Base-by-base conservation (phyloP, 2,113 vertebrate species). In the Equus przewalskii region DNA sequence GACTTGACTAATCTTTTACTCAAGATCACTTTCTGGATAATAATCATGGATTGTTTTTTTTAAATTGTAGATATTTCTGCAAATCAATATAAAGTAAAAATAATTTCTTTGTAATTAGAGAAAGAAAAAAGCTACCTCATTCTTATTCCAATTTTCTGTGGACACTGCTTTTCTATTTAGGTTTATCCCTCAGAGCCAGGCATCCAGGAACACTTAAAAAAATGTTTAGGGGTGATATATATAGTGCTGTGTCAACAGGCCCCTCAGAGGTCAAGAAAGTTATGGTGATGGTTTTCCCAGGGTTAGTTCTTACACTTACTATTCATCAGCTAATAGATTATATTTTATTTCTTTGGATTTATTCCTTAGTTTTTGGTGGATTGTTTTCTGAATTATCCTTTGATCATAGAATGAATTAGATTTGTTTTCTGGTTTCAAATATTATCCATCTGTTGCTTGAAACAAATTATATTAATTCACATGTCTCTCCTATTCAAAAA, bases 381-480 rank as follows among this genome's bases (percentile, higher is more conserved):
- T 96, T 92, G 12, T 96, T 94, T 97, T 91, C 51, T 92, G 69
- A 91, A 96, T 96, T 93, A 83, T 73, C 62, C 87, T 94, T 96
- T 89, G 41, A 96, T 96, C 89, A 94, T 10, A 64, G 6, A 89
- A 36, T 54, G 30, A 93, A 96, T 96, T 96, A 93, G 51, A 96
- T 96, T 94, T 94, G 56, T 82, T 96, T 91, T 51, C 89, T 83
- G 70, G 33, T 86, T 97, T 96, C 46, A 91, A 96, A 89, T 94
- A 87, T 83, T 89, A 88, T 87, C 76, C 72, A 85, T 96, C 89
- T 91, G 67, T 93, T 96, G 22, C 51, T 78, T 65, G 67, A 96
- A 78, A 80, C 78, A 97, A 95, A 96, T 95, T 95, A 44, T 72
- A 82, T 94, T 94, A 94, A 93, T 96, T 93, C 60, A 58, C 22